Conservation (phyloP, 2,113 vertebrate species). For the Rhipidura dahli region DNA sequence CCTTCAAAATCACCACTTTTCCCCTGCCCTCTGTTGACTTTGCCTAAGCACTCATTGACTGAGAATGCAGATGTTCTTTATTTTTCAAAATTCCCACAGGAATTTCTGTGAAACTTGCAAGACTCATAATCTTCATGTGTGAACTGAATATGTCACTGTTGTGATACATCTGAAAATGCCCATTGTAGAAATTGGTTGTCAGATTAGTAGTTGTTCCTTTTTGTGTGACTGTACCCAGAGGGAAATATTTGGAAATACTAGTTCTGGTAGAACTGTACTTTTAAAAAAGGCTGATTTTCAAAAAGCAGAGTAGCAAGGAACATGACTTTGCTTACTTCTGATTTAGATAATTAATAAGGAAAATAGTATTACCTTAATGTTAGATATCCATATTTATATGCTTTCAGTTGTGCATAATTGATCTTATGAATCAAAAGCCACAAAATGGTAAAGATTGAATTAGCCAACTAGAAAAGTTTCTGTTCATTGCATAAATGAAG, state of each 20-base stretch:
- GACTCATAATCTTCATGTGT: neutral
- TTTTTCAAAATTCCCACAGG: neutral
- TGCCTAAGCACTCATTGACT: neutral
- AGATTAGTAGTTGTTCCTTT: neutral
- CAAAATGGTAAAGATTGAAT: neutral
- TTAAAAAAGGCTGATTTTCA: neutral
- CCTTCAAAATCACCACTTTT: neutral
- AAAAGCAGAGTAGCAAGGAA: neutral
- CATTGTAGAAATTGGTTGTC: neutral
- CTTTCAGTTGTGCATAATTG: neutral
- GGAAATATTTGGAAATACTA: neutral
- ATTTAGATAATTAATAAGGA: neutral
- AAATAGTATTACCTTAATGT: neutral
- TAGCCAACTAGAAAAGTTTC: neutral
- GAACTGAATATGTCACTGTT: neutral
- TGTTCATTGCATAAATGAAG: neutral
- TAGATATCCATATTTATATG: neutral
- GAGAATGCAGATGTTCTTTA: neutral
- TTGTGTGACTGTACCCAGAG: neutral
- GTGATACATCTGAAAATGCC: neutral
- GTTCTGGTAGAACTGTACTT: neutral
- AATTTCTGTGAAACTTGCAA: neutral
- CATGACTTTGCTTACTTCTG: neutral
- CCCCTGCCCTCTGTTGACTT: neutral
- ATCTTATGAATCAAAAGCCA: neutral